Percentiles rank a stretch among this genome's conserved stretches.
Evolutionary conservation across 2,797 vertebrate species (phyloP).

Genomic region (Acanthiza pusilla): DNA sequence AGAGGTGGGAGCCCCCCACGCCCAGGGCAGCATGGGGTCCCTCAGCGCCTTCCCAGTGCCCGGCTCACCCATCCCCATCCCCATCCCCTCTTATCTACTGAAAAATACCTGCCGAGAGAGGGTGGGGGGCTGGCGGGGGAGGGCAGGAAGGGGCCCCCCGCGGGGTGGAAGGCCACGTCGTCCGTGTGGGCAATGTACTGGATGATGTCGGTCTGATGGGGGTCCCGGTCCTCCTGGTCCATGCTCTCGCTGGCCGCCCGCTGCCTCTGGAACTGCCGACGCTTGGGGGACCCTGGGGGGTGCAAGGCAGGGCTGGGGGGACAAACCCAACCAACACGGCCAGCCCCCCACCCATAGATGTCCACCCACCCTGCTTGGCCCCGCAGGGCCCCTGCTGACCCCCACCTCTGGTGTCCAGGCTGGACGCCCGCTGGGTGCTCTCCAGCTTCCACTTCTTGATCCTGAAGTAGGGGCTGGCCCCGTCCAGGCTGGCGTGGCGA

Average conservation of each 20-base stretch:
- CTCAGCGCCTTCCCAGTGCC: not conserved
- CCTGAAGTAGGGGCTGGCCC: constrained; percentile 93
- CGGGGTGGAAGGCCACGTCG: constrained; percentile 76
- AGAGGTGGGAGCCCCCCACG: not conserved
- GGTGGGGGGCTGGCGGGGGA: constrained; percentile 85
- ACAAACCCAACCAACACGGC: fast-evolving
- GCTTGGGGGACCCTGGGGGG: constrained; percentile 87
- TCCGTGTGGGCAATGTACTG: constrained; percentile 91
- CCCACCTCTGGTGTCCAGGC: constrained; percentile 94
- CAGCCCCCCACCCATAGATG: not conserved
- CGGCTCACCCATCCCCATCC: not conserved
- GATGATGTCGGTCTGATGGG: constrained; percentile 87
- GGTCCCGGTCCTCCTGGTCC: constrained; percentile 87
- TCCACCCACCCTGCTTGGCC: not conserved
- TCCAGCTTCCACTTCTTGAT: constrained; percentile 98
- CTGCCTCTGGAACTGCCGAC: constrained; percentile 95
- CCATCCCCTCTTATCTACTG: constrained; percentile 70
- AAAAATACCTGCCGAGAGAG: constrained; percentile 98
- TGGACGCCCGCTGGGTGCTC: constrained; percentile 91
- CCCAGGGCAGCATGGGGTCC: not conserved
- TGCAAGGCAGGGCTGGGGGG: not conserved
- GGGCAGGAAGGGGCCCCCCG: constrained; percentile 79
- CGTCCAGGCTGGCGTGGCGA: constrained; percentile 91
- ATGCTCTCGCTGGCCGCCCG: constrained; percentile 95
- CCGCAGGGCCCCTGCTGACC: not conserved